phyloP scores from a whole-genome alignment of 2,888 invertebrate species.

The Pristionchus exspectatus region DNA sequence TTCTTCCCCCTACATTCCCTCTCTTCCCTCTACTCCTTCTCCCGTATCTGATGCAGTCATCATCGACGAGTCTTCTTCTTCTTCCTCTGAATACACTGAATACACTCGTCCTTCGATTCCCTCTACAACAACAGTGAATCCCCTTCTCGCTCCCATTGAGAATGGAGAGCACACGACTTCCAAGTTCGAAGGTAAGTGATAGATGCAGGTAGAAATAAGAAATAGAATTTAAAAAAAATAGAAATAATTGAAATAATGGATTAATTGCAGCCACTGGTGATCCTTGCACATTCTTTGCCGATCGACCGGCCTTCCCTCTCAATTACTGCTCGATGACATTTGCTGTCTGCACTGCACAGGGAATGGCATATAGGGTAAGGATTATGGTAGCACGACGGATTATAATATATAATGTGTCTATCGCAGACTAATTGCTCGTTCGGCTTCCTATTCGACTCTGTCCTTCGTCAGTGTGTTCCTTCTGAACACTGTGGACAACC shows the following conservation, averaged over 20 bases:
- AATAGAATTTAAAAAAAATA: too few relatives aligned
- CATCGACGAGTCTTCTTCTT: neutral
- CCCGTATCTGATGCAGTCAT: neutral
- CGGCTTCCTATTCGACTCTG: conserved; percentile 48
- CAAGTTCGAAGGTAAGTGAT: neutral
- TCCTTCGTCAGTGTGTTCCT: conserved; percentile 2
- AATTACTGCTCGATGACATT: conserved; percentile 47
- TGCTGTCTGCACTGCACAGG: conserved; percentile 28
- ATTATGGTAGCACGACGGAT: neutral
- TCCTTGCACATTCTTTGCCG: conserved; percentile 1
- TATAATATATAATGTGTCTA: neutral
- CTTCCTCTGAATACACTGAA: neutral
- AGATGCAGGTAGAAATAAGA: too few relatives aligned
- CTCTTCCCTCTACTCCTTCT: neutral
- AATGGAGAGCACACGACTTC: neutral
- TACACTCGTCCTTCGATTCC: conserved; percentile 1
- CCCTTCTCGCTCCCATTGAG: neutral
- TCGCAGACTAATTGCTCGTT: conserved; percentile 42
- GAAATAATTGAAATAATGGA: too few relatives aligned
- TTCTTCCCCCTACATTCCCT: neutral
- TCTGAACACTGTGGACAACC: conserved; percentile 50
- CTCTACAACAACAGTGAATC: neutral
- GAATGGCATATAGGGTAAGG: conserved; percentile 23
- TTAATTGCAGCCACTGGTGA: neutral
- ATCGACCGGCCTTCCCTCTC: conserved; percentile 48